Evolutionary conservation across 2,113 vertebrate genomes (phyloP), one percentile per base, ranked within the genome.

Genomic region (Polypterus senegalus): DNA sequence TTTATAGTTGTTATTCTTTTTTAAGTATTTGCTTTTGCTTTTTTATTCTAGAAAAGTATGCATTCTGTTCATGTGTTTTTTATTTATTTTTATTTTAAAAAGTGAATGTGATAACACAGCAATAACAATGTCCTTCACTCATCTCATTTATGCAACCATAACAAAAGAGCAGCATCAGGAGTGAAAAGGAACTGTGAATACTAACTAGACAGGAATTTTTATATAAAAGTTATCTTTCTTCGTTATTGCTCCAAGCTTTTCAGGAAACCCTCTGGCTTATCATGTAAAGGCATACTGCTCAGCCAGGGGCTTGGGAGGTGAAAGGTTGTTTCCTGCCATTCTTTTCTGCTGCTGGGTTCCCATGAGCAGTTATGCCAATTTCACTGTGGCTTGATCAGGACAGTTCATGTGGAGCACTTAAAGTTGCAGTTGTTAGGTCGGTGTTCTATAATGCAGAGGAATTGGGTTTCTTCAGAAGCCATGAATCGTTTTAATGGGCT

Each of bases 271-370:
- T 86, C 75, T 65, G 77, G 73, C 88, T 94, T 92, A 93, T 93
- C 91, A 69, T 82, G 64, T 68, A 77, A 83, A 83, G 83, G 86
- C 88, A 91, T 73, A 77, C 89, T 81, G 87, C 77, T 27, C 81
- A 83, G 80, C 63, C 83, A 80, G 65, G 68, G 2, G 75, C 66
- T 54, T 68, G 81, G 79, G 81, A 86, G 84, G 89, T 85, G 84
- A 90, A 78, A 89, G 91, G 92, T 87, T 86, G 91, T 85, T 96
- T 97, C 92, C 93, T 94, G 86, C 89, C 77, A 96, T 97, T 97
- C 92, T 97, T 94, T 82, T 92, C 81, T 58, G 64, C 76, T 82
- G 80, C 85, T 80, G 85, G 87, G 90, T 95, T 94, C 91, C 89
- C 91, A 92, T 85, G 90, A 89, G 88, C 82, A 78, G 84, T 84